A percentile compares a stretch with the other conserved stretches of the same genome.
Evolutionary conservation across 2,888 invertebrate genomes (phyloP).

Genomic region (Rhopalosiphum nymphaeae): DNA sequence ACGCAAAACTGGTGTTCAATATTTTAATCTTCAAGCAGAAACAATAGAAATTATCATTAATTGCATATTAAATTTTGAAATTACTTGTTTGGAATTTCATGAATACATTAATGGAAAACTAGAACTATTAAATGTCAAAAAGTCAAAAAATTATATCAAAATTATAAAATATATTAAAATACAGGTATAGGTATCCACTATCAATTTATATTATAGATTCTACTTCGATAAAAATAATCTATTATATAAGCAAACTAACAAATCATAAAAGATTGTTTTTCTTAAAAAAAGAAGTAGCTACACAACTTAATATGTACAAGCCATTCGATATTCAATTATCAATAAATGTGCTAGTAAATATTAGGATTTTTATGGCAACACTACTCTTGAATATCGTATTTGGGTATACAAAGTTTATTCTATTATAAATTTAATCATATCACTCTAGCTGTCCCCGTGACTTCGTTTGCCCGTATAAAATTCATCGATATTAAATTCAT

Average conservation of each 20-base stretch:
- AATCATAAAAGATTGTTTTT: not conserved
- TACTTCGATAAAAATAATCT: not conserved
- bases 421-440: not conserved
- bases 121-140: not conserved
- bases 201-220: not conserved
- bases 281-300: not conserved
- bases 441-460: too few relatives aligned
- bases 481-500: too few relatives aligned
- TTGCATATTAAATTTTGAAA: not conserved
- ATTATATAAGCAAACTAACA: not conserved
- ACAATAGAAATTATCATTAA: not conserved
- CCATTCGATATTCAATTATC: not conserved
- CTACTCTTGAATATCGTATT: not conserved
- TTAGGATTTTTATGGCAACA: not conserved
- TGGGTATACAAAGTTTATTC: not conserved
- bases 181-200: not conserved
- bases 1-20: not conserved
- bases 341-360: not conserved
- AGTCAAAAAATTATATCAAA: not conserved
- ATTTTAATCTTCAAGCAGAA: not conserved
- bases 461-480: too few relatives aligned
- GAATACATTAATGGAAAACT: not conserved
- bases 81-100: not conserved
- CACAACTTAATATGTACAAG: not conserved
- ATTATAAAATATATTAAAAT: not conserved